Conservation (phyloP, 2,888 invertebrate genomes). For the Alsophila aescularia region DNA sequence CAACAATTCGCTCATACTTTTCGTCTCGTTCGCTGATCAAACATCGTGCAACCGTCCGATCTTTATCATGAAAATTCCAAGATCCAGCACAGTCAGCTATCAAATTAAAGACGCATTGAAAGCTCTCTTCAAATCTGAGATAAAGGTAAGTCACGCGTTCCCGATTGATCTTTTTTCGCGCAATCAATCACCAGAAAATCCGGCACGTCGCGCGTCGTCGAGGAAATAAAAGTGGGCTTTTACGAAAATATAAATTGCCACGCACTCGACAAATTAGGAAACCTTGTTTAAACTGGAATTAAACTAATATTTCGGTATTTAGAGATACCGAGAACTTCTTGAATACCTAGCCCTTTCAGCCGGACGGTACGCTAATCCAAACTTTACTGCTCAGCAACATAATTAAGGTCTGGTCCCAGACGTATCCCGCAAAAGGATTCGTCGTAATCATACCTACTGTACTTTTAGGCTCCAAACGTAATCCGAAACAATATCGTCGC, state of each 20-base stretch:
- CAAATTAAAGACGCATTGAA: slow-evolving; percentile 15
- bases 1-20: too few relatives aligned
- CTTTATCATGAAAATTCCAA: neutral
- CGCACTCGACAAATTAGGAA: neutral
- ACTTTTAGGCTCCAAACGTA: slow-evolving; percentile 8
- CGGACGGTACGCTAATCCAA: slow-evolving; percentile 3
- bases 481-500: slow-evolving; percentile 11
- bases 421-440: slow-evolving; percentile 2
- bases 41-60: too few relatives aligned
- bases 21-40: too few relatives aligned
- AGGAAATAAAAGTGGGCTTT: slow-evolving; percentile 16
- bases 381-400: slow-evolving; percentile 5
- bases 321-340: neutral
- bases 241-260: slow-evolving; percentile 15
- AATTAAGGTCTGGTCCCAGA: slow-evolving; percentile 1
- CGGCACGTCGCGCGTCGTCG: slow-evolving; percentile 24
- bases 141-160: slow-evolving; percentile 19
- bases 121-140: slow-evolving; percentile 4
- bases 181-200: slow-evolving; percentile 26
- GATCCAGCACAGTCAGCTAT: slow-evolving; percentile 3
- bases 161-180: slow-evolving; percentile 21
- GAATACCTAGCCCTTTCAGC: neutral
- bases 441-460: slow-evolving; percentile 6
- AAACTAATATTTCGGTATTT: slow-evolving; percentile 1
- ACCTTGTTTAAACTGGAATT: neutral